phyloP scores from a whole-genome alignment of 2,888 invertebrate species.

The Parasteatoda lunata region DNA sequence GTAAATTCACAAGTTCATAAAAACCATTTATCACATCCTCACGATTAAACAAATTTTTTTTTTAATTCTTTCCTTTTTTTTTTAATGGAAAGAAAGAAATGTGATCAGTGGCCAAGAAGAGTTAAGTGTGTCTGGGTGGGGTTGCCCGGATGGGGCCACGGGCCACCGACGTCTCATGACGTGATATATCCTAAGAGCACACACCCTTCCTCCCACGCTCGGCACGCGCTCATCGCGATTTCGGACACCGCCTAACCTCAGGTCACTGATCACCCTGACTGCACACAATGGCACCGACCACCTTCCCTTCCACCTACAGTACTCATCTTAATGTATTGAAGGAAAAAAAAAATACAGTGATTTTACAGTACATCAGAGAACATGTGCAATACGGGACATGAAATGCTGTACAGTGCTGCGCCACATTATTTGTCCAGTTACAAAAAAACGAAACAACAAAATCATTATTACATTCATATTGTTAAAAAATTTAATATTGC shows the following conservation, averaged over 20 bases:
- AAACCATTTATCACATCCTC: no score
- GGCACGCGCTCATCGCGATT: conserved; percentile 24
- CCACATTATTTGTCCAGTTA: no score
- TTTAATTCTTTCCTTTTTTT: no score
- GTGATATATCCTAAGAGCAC: conserved; percentile 31
- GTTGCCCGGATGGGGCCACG: conserved; percentile 51
- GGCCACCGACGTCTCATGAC: conserved; percentile 63
- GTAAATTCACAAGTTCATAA: no score
- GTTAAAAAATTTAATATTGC: no score
- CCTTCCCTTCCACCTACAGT: background rate
- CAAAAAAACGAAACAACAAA: no score
- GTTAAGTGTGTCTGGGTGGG: conserved; percentile 26
- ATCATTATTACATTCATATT: no score
- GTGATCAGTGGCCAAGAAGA: background rate
- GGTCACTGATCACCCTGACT: conserved; percentile 45
- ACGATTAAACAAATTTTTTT: no score
- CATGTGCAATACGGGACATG: background rate
- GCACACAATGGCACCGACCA: background rate
- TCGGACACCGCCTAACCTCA: conserved; percentile 44
- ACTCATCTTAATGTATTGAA: background rate
- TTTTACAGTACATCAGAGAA: background rate
- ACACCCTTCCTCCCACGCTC: conserved; percentile 54
- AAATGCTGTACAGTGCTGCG: no score
- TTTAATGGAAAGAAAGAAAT: background rate
- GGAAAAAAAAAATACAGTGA: background rate